Conservation (phyloP, 2,888 invertebrate species). For the Trachelus stipa region DNA sequence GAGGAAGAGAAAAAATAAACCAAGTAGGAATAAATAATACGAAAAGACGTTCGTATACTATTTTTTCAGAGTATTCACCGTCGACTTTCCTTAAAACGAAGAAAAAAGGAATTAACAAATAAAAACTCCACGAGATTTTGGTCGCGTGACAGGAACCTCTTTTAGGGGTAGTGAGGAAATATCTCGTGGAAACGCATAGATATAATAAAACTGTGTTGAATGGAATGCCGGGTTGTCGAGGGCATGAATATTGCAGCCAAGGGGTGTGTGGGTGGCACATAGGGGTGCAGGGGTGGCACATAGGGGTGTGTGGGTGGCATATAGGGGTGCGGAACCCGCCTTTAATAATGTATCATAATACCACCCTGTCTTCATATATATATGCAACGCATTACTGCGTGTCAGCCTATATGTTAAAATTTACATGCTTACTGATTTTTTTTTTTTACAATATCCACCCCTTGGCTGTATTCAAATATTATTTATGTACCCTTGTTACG, state of each 20-base stretch:
- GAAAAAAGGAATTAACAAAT: constrained; percentile 13
- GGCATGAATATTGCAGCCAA: constrained; percentile 19
- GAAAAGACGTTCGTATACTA: too few relatives aligned
- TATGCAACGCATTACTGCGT: constrained; percentile 20
- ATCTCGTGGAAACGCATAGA: constrained; percentile 6
- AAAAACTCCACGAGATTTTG: constrained; percentile 16
- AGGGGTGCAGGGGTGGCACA: constrained; percentile 16
- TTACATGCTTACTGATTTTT: constrained; percentile 24
- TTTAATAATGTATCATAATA: constrained; percentile 39
- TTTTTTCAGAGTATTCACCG: too few relatives aligned
- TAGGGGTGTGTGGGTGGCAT: constrained; percentile 18
- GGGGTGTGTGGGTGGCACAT: constrained; percentile 19
- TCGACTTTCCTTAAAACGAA: too few relatives aligned
- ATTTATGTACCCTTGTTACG: too few relatives aligned
- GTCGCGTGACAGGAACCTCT: background rate
- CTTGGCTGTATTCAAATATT: too few relatives aligned
- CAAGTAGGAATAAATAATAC: too few relatives aligned
- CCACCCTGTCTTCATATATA: constrained; percentile 16
- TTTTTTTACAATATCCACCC: too few relatives aligned
- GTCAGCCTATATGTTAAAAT: constrained; percentile 29
- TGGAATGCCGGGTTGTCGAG: constrained; percentile 17
- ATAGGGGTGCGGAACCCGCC: constrained; percentile 22
- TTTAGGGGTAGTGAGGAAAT: background rate
- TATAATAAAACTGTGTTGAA: constrained; percentile 25
- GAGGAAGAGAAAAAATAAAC: too few relatives aligned